Evolutionary conservation across 1,140 invertebrate species (phyloP).

Genomic region (Cepaea nemoralis): DNA sequence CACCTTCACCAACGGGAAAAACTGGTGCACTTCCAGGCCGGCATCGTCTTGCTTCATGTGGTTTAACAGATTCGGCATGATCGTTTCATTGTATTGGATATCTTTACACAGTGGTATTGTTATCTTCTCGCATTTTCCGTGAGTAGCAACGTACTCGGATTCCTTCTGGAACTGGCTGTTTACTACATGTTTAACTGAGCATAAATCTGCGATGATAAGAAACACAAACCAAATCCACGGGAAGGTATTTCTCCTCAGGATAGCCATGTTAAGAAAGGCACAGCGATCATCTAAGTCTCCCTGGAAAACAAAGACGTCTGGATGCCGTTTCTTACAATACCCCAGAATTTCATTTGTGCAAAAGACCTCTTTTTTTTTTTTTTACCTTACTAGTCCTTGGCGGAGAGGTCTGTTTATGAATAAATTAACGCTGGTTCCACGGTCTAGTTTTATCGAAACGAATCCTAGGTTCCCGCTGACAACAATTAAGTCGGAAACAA

Average conservation of each 20-base stretch:
- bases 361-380: too few relatives aligned
- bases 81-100: slow-evolving; percentile 93
- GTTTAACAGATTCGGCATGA: slow-evolving; percentile 93
- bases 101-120: slow-evolving; percentile 92
- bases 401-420: too few relatives aligned
- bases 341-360: too few relatives aligned
- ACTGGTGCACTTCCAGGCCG: slow-evolving; percentile 91
- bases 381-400: too few relatives aligned
- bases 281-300: neutral
- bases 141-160: slow-evolving; percentile 1
- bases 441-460: too few relatives aligned
- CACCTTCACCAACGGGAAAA: slow-evolving; percentile 92
- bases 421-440: too few relatives aligned
- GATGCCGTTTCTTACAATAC: neutral
- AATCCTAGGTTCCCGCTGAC: too few relatives aligned
- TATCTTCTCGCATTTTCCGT: slow-evolving; percentile 91
- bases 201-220: neutral
- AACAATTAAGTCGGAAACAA: too few relatives aligned
- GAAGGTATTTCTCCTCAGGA: neutral
- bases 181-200: neutral
- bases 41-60: slow-evolving; percentile 96
- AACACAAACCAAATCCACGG: neutral
- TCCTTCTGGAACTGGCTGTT: neutral
- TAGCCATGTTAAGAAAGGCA: neutral
- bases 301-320: neutral